Conservation (phyloP, 2,797 vertebrate genomes). For the Cichlasoma orientale region DNA sequence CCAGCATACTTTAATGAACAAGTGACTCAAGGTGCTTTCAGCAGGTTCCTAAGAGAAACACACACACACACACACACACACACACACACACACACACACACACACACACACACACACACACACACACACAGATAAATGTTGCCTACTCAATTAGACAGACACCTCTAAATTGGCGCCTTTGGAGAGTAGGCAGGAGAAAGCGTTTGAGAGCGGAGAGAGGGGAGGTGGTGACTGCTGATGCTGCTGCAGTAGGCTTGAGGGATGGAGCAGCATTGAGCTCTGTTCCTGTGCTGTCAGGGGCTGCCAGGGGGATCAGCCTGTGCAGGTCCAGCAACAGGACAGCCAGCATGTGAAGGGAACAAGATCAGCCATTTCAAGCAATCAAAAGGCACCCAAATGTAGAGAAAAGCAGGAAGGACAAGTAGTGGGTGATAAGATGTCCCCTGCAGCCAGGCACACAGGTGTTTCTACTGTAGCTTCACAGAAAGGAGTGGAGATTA, state of each 20-base stretch:
- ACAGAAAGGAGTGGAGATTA: slow-evolving; percentile 26
- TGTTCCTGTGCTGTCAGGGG: slow-evolving; percentile 51
- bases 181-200: slow-evolving; percentile 31
- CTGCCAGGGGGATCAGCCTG: slow-evolving; percentile 36
- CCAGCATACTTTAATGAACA: slow-evolving; percentile 70
- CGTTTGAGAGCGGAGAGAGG: slow-evolving; percentile 3
- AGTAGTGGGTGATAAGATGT: slow-evolving; percentile 19
- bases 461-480: slow-evolving; percentile 44
- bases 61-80: slow-evolving; percentile 13
- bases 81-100: slow-evolving; percentile 17
- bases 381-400: slow-evolving; percentile 45
- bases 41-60: slow-evolving; percentile 31
- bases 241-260: slow-evolving; percentile 43
- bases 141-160: slow-evolving; percentile 67
- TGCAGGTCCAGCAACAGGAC: slow-evolving; percentile 43
- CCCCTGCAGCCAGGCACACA: slow-evolving; percentile 31
- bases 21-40: slow-evolving; percentile 68
- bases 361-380: slow-evolving; percentile 48
- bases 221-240: slow-evolving; percentile 41
- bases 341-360: slow-evolving; percentile 40
- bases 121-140: slow-evolving; percentile 53
- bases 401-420: slow-evolving; percentile 2
- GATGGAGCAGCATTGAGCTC: slow-evolving; percentile 47
- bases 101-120: slow-evolving; percentile 15
- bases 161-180: slow-evolving; percentile 53